Conservation (phyloP, 2,888 invertebrate genomes). For the Epinotia brunnichana region DNA sequence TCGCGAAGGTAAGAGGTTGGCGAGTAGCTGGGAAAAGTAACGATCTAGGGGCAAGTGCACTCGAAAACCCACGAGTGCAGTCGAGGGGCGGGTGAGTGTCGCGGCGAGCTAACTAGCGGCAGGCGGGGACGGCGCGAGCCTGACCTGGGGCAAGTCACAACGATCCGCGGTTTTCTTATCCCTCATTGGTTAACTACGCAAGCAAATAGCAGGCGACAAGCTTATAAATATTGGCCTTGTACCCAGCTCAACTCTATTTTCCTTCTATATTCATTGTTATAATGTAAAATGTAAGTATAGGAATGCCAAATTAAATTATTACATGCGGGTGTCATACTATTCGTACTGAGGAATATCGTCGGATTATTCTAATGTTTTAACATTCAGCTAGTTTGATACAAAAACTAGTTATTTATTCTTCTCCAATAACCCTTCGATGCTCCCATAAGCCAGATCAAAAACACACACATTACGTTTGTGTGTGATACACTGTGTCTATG, state of each 20-base stretch:
- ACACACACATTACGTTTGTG: too few relatives aligned
- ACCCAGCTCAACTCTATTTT: neutral
- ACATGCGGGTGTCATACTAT: too few relatives aligned
- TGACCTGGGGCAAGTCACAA: constrained; percentile 16
- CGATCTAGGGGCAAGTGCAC: constrained; percentile 66
- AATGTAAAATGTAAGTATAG: too few relatives aligned
- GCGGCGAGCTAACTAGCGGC: constrained; percentile 66
- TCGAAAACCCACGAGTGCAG: constrained; percentile 69
- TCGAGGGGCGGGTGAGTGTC: constrained; percentile 61
- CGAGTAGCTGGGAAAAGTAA: constrained; percentile 61
- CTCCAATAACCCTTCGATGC: neutral
- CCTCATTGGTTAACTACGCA: neutral
- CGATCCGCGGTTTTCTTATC: neutral
- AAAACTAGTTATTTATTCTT: neutral
- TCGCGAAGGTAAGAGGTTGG: constrained; percentile 46
- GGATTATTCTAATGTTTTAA: too few relatives aligned
- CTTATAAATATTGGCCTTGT: neutral
- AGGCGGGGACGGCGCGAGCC: constrained; percentile 44
- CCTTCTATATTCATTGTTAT: too few relatives aligned
- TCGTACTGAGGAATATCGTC: too few relatives aligned
- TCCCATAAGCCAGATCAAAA: too few relatives aligned
- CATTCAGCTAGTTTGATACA: too few relatives aligned
- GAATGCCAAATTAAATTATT: too few relatives aligned
- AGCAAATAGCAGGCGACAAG: neutral
- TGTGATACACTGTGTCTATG: too few relatives aligned